Evolutionary conservation across 2,888 invertebrate genomes (phyloP).

Genomic region (Catocala nupta): DNA sequence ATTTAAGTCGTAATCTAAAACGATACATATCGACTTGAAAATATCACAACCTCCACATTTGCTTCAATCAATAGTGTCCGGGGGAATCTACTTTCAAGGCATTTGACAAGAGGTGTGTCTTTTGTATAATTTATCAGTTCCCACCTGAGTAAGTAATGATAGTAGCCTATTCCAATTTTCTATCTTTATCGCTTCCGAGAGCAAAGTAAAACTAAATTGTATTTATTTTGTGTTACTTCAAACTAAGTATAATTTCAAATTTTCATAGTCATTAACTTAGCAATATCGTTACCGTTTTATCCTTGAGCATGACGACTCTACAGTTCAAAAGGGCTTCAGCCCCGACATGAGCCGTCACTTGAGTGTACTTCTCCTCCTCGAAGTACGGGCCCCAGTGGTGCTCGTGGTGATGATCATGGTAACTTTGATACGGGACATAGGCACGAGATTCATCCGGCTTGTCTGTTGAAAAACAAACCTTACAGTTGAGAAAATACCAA

Average conservation of each 20-base stretch:
- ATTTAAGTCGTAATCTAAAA: neutral
- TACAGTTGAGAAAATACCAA: neutral
- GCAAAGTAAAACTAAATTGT: no score
- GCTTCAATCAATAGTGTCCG: neutral
- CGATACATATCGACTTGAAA: neutral
- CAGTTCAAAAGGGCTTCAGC: constrained; percentile 90
- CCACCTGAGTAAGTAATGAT: neutral
- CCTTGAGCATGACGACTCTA: constrained; percentile 90
- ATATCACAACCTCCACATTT: constrained; percentile 1
- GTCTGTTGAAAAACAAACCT: constrained; percentile 58
- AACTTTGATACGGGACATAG: constrained; percentile 82
- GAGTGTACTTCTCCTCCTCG: constrained; percentile 88
- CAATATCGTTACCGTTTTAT: constrained; percentile 86
- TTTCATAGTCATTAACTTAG: no score
- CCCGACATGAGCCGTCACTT: constrained; percentile 88
- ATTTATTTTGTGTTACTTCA: no score
- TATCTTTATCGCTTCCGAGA: no score
- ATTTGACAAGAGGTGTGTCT: constrained; percentile 3
- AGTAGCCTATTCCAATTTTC: no score
- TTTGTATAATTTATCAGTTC: constrained; percentile 2
- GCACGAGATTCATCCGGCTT: constrained; percentile 80
- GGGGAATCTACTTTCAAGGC: neutral
- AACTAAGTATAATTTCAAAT: no score
- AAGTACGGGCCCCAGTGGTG: constrained; percentile 92
- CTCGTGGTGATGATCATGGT: constrained; percentile 88